Base-by-base conservation (phyloP, 2,888 invertebrate species). In the Drosophila maculinotata region DNA sequence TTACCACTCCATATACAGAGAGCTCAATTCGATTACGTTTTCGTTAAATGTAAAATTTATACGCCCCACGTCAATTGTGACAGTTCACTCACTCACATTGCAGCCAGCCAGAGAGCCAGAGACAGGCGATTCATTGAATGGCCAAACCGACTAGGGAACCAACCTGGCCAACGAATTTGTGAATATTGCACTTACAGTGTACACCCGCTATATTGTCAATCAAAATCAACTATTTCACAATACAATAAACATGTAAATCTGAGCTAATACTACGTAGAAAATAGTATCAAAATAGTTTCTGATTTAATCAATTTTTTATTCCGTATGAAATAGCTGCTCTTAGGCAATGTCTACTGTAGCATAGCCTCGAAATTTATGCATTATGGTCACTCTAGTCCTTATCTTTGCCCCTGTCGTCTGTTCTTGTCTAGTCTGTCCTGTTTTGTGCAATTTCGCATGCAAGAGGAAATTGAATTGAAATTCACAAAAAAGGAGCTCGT, bases 391-490 rank as follows among this genome's bases (percentile, higher is more conserved):
- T 79, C 69, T 63, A 58, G 59, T 26, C 33, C 52, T 44, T 36
- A 30, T 56, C 41, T 42, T 38, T 28, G 41, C 47, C 30, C 35
- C 25, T 51, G 26, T 25, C 31, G 33, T 2, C 47, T 15, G 71
- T 15, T 31, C 45, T 36, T 35, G 54, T 67, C 76, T 76, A 65
- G 60, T 36, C 30, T 42, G 41, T 45, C 39, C n/a, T n/a, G 33
- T 33, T 42, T 26, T n/a, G 64, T 60, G 48, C 63, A 69, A 79
- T 84, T 84, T 79, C 75, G 70, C 75, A 77, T 77, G 62, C 80
- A 79, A 73, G 65, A 87, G 88, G 88, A 89, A 87, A 89, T 89
- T 86, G 88, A 88, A 88, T 89, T 89, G 81, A 84, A 89, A 89
- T 89, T 79, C 84, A 69, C 68, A 74, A 79, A 89, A 87, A 89